Conservation (phyloP, 2,888 invertebrate species). For the Archips crataeganus region DNA sequence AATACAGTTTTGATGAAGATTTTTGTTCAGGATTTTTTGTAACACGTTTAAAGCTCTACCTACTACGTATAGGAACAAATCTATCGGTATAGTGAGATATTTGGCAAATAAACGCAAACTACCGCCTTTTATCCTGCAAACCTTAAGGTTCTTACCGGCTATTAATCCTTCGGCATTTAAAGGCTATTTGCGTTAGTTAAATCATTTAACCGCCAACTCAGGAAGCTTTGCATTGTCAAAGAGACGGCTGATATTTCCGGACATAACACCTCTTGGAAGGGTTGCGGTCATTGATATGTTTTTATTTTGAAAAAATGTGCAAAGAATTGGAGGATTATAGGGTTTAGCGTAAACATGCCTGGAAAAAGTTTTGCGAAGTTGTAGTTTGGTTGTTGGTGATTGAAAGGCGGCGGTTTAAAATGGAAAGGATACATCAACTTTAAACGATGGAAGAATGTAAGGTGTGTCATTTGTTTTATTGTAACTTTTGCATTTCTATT, state of each 20-base stretch:
- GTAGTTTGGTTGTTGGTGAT: background rate
- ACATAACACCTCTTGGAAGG: constrained; percentile 28
- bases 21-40: too few species aligned
- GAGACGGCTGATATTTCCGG: constrained; percentile 3
- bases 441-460: too few species aligned
- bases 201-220: background rate
- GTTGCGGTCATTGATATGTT: constrained; percentile 34
- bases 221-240: background rate
- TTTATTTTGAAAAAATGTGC: background rate
- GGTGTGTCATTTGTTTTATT: too few species aligned
- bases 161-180: too few species aligned
- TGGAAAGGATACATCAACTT: background rate
- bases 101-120: background rate
- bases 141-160: too few species aligned
- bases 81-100: too few species aligned
- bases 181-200: background rate
- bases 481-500: too few species aligned
- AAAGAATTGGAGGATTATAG: background rate
- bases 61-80: too few species aligned
- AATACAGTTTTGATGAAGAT: too few species aligned
- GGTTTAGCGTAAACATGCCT: background rate
- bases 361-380: background rate
- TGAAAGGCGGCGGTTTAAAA: background rate
- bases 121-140: too few species aligned
- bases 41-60: too few species aligned